A percentile compares a stretch with the other conserved stretches of the same genome.
These are phyloP conservation scores for Synaphobranchus kaupii DNA, from an alignment of 2,797 vertebrate genomes.

Conservation along the genomic window DNA sequence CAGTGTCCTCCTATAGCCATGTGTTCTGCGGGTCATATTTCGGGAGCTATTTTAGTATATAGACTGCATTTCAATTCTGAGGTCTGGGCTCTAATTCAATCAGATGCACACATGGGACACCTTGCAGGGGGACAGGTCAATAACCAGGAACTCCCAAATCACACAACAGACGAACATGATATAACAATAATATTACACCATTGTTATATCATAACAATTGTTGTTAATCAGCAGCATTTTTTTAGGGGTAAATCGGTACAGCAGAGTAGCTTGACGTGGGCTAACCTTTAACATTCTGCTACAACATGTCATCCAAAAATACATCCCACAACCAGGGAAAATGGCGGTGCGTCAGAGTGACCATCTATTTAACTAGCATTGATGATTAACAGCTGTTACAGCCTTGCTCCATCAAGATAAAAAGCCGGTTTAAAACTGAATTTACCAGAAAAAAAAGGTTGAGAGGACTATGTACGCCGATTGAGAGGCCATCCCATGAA, in stretches of 20 bases:
- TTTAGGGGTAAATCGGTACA: background rate
- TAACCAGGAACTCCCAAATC: conserved; percentile 7
- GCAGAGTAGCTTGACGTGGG: background rate
- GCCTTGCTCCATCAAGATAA: background rate
- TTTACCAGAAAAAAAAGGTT: conserved; percentile 30
- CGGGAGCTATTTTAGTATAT: background rate
- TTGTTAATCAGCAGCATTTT: background rate
- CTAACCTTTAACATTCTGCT: background rate
- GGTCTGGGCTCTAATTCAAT: background rate
- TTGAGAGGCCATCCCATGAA: conserved; percentile 35
- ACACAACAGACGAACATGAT: background rate
- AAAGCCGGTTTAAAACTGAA: background rate
- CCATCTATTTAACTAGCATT: background rate
- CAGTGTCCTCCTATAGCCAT: background rate
- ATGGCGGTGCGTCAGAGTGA: background rate
- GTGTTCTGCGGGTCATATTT: background rate
- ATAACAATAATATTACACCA: no score
- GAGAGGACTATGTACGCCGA: conserved; percentile 40
- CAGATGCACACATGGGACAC: background rate
- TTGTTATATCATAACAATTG: background rate
- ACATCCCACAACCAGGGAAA: background rate
- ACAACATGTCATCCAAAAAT: background rate
- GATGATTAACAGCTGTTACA: background rate
- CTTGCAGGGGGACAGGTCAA: background rate
- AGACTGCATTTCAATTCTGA: background rate